A percentile compares a stretch with the other conserved stretches of the same genome.
Evolutionary conservation across 2,888 invertebrate genomes (phyloP).

Genomic region (Smittia aterrima): DNA sequence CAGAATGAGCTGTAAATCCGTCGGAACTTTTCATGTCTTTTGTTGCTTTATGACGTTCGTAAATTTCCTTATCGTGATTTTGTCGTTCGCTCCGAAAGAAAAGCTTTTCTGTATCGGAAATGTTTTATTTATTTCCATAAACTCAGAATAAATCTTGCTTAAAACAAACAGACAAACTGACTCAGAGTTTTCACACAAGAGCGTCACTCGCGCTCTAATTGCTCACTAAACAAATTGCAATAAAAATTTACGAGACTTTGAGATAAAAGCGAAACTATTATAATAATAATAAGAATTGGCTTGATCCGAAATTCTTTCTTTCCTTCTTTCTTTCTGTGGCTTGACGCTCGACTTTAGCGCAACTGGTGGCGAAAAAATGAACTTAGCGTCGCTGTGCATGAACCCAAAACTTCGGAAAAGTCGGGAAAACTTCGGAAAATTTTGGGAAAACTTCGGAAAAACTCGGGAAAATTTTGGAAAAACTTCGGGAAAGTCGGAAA

Average conservation of each 20-base stretch:
- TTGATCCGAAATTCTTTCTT: too few species aligned
- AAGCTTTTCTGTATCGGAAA: background rate
- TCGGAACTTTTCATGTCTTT: slow-evolving; percentile 23
- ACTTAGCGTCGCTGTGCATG: too few species aligned
- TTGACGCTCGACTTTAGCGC: too few species aligned
- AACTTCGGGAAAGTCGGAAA: too few species aligned
- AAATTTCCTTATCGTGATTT: slow-evolving; percentile 22
- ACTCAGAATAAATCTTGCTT: background rate
- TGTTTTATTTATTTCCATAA: background rate
- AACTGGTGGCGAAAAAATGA: too few species aligned
- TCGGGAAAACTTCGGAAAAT: too few species aligned
- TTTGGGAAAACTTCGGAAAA: too few species aligned
- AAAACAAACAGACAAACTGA: background rate
- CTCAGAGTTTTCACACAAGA: background rate
- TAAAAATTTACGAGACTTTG: background rate
- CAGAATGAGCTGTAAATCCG: slow-evolving; percentile 5
- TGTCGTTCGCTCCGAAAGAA: background rate
- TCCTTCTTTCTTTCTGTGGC: too few species aligned
- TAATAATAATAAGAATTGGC: too few species aligned
- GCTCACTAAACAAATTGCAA: slow-evolving; percentile 26
- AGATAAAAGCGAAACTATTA: slow-evolving; percentile 15
- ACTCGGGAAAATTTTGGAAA: too few species aligned
- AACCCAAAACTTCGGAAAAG: too few species aligned
- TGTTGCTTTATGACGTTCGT: slow-evolving; percentile 14
- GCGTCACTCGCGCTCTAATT: slow-evolving; percentile 6